Evolutionary conservation across 2,113 vertebrate species (phyloP).

Genomic region (Pristiophorus japonicus): DNA sequence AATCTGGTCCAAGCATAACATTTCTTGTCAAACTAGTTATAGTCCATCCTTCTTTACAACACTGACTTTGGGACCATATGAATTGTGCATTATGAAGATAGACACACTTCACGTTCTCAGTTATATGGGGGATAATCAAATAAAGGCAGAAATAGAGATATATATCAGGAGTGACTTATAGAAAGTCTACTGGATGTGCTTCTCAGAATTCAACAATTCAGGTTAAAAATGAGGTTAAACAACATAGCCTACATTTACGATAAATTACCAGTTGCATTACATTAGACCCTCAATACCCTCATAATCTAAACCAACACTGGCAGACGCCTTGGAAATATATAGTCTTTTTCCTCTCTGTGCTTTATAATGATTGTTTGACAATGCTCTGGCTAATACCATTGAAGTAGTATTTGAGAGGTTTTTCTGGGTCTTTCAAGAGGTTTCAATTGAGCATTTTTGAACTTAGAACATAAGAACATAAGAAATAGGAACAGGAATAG

Average conservation of each 20-base stretch:
- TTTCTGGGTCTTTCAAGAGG: not conserved
- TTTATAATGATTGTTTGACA: not conserved
- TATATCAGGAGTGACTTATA: not conserved
- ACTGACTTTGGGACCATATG: not conserved
- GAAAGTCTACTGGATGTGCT: not conserved
- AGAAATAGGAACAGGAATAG: no score
- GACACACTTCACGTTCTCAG: not conserved
- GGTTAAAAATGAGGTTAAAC: not conserved
- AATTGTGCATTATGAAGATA: not conserved
- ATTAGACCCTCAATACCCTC: not conserved
- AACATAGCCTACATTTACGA: not conserved
- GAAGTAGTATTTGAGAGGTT: not conserved
- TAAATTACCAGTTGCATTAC: not conserved
- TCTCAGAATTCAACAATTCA: not conserved
- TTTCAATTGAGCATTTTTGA: conserved; percentile 10
- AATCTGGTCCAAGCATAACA: conserved; percentile 17
- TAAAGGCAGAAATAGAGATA: not conserved
- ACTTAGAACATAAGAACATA: no score
- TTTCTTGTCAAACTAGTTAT: not conserved
- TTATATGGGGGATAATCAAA: not conserved
- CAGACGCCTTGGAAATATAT: not conserved
- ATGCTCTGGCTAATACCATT: not conserved
- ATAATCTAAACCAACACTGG: not conserved
- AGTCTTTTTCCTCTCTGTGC: not conserved
- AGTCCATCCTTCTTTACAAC: not conserved